phyloP scores from a whole-genome alignment of 2,113 vertebrate species.

The Gasterosteus aculeatus region DNA sequence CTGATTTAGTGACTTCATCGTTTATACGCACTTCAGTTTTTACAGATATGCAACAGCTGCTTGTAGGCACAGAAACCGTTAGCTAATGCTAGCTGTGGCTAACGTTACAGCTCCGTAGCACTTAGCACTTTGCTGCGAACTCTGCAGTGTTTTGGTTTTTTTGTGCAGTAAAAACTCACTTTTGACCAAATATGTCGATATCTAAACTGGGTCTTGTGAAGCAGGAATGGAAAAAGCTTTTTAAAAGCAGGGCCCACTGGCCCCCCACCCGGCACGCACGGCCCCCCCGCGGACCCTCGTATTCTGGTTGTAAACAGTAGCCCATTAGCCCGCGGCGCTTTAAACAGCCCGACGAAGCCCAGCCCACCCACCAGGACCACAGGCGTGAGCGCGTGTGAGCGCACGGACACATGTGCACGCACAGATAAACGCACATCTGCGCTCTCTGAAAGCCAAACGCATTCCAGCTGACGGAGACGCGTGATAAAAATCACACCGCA shows the following conservation, averaged over 20 bases:
- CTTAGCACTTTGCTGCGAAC: slow-evolving; percentile 21
- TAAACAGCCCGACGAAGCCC: slow-evolving; percentile 58
- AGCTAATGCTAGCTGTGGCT: not conserved
- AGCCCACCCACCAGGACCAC: slow-evolving; percentile 69
- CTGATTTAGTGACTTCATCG: not conserved
- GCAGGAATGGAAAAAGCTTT: slow-evolving; percentile 38
- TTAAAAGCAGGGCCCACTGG: not conserved
- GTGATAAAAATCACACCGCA: slow-evolving; percentile 56
- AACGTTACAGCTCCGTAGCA: too few species aligned
- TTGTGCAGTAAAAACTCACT: slow-evolving; percentile 36
- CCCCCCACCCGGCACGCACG: too few species aligned
- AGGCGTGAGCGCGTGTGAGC: slow-evolving; percentile 12
- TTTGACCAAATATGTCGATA: slow-evolving; percentile 28
- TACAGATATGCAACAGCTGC: not conserved
- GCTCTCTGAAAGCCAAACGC: slow-evolving; percentile 9
- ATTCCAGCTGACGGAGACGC: slow-evolving; percentile 57
- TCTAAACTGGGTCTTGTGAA: not conserved
- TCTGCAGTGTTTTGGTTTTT: slow-evolving; percentile 12
- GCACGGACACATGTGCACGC: slow-evolving; percentile 35
- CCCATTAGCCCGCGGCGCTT: slow-evolving; percentile 47
- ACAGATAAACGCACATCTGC: slow-evolving; percentile 68
- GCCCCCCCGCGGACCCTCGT: slow-evolving; percentile 11
- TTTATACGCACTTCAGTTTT: not conserved
- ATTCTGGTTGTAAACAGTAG: slow-evolving; percentile 58
- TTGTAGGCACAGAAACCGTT: not conserved